Evolutionary conservation across 2,797 vertebrate genomes (phyloP).

Genomic region (Chelon labrosus): DNA sequence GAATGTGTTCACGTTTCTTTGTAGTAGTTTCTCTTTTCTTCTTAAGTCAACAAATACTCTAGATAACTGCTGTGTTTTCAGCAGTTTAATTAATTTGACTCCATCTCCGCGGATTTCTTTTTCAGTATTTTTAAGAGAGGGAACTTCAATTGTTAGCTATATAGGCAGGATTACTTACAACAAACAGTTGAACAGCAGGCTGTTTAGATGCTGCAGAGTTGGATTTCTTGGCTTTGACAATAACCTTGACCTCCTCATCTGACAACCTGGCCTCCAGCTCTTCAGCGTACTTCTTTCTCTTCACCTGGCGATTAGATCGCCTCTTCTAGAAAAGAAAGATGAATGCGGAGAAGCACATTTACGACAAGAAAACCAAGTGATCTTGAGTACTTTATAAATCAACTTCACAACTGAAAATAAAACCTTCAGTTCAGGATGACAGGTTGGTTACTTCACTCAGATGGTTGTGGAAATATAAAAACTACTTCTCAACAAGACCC

Average conservation of each 20-base stretch:
- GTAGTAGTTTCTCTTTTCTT: neutral
- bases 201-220: constrained; percentile 83
- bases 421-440: neutral
- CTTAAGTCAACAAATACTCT: neutral
- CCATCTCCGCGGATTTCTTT: neutral
- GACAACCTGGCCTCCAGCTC: constrained; percentile 93
- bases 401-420: neutral
- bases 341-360: neutral
- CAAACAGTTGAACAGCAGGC: constrained; percentile 94
- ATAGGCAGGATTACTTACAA: constrained; percentile 84
- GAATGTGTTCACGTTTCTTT: neutral
- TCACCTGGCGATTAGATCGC: constrained; percentile 97
- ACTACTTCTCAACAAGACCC: neutral
- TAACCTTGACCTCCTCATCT: constrained; percentile 93
- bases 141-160: neutral
- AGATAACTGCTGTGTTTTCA: neutral
- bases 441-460: neutral
- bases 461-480: neutral
- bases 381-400: neutral
- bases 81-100: neutral
- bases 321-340: constrained; percentile 88
- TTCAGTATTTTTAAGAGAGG: neutral
- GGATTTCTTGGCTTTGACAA: constrained; percentile 93
- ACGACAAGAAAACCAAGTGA: neutral
- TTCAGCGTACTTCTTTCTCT: constrained; percentile 97